A percentile compares a stretch with the other conserved stretches of the same genome.
Evolutionary conservation across 2,113 vertebrate species (phyloP).

Genomic region (Cinclus cinclus): DNA sequence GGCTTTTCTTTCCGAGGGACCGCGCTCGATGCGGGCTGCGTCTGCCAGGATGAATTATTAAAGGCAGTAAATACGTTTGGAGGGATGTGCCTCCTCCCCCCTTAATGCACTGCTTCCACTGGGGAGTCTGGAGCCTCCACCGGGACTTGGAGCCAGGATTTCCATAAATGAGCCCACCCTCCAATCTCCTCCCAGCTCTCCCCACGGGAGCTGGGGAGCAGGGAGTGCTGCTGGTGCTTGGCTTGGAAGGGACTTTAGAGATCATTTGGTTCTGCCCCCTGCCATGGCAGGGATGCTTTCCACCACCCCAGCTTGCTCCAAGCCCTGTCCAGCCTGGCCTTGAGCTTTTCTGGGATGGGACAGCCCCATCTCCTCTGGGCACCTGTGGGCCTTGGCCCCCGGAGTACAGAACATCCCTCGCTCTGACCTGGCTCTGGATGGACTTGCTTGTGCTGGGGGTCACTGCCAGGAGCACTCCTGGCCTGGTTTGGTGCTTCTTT

Average conservation of each 20-base stretch:
- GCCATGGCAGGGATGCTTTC: neutral
- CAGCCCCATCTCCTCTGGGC: neutral
- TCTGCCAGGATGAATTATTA: conserved; percentile 62
- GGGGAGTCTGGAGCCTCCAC: neutral
- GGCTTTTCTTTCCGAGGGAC: conserved; percentile 33
- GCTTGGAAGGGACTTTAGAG: no score
- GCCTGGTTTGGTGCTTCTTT: neutral
- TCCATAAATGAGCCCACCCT: neutral
- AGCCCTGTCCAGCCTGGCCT: neutral
- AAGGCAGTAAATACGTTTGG: conserved; percentile 14
- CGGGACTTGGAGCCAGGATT: neutral
- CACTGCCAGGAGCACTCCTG: neutral
- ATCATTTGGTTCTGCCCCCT: fast-evolving
- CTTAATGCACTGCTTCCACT: neutral
- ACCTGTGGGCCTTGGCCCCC: no score
- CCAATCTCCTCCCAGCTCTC: neutral
- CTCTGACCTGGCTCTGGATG: fast-evolving
- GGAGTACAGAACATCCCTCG: fast-evolving
- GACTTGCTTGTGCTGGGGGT: neutral
- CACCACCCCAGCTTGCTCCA: neutral
- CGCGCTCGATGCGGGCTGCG: neutral
- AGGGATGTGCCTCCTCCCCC: neutral
- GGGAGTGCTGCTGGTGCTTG: neutral
- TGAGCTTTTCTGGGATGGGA: neutral
- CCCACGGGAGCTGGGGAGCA: fast-evolving